Evolutionary conservation across 2,113 vertebrate species (phyloP).

Genomic region (Dinomys branickii): DNA sequence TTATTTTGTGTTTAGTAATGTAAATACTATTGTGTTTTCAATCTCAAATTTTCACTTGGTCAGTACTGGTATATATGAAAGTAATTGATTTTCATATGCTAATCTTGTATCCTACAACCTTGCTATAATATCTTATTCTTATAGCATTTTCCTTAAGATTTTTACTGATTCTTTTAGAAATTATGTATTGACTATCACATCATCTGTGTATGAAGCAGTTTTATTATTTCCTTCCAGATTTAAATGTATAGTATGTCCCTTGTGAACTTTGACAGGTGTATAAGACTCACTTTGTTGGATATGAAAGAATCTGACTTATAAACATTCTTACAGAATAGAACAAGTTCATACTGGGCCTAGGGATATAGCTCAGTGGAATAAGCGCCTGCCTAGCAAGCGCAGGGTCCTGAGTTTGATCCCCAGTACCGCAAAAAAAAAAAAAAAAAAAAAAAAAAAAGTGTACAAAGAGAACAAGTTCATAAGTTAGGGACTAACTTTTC

Average conservation of each 20-base stretch:
- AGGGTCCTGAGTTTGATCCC: no score
- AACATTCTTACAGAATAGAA: no score
- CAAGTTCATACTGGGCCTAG: no score
- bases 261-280: no score
- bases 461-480: no score
- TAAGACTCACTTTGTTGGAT: no score
- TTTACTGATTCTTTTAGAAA: background rate
- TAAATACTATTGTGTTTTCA: background rate
- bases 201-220: background rate
- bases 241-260: no score
- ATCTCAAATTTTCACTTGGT: background rate
- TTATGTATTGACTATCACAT: background rate
- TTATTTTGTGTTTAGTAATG: background rate
- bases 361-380: no score
- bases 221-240: background rate
- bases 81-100: background rate
- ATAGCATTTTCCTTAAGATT: background rate
- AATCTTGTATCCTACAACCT: background rate
- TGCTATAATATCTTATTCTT: background rate
- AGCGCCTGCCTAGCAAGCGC: no score
- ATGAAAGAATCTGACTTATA: no score
- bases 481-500: background rate
- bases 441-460: no score
- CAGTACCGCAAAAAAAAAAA: no score
- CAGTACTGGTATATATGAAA: background rate